Evolutionary conservation across 1,140 invertebrate genomes (phyloP).

Genomic region (Arctopsyche grandis): DNA sequence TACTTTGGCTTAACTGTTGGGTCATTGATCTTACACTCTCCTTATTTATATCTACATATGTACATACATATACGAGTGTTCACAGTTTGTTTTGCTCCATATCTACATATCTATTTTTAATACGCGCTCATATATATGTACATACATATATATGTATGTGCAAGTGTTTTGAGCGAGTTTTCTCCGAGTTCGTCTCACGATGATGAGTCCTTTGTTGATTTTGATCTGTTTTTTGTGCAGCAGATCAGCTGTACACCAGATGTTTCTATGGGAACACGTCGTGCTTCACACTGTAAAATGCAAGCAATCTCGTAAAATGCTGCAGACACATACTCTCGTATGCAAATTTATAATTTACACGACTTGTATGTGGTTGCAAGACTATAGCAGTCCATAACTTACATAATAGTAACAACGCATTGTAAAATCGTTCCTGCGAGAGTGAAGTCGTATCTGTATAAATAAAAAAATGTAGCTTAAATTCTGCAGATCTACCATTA

Average conservation of each 20-base stretch:
- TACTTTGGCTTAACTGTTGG: too few species aligned
- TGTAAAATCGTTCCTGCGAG: too few species aligned
- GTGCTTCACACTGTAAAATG: background rate
- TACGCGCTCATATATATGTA: background rate
- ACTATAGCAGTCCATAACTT: constrained; percentile 25
- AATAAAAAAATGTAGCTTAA: background rate
- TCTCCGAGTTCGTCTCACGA: background rate
- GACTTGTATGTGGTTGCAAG: background rate
- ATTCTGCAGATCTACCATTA: too few species aligned
- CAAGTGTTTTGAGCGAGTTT: background rate
- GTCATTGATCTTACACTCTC: background rate
- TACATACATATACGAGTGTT: background rate
- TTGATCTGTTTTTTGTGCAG: too few species aligned
- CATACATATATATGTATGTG: background rate
- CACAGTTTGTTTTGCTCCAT: too few species aligned
- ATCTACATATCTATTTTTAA: too few species aligned
- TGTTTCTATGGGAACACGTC: background rate
- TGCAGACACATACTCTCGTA: background rate
- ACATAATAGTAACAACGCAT: too few species aligned
- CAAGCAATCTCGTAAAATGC: constrained; percentile 2
- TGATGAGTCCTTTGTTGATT: too few species aligned
- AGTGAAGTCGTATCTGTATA: background rate
- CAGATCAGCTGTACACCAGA: constrained; percentile 6
- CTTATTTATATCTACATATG: background rate
- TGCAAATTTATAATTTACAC: constrained; percentile 37